phyloP scores from a whole-genome alignment of 1,140 invertebrate species.

The Bombus vancouverensis region DNA sequence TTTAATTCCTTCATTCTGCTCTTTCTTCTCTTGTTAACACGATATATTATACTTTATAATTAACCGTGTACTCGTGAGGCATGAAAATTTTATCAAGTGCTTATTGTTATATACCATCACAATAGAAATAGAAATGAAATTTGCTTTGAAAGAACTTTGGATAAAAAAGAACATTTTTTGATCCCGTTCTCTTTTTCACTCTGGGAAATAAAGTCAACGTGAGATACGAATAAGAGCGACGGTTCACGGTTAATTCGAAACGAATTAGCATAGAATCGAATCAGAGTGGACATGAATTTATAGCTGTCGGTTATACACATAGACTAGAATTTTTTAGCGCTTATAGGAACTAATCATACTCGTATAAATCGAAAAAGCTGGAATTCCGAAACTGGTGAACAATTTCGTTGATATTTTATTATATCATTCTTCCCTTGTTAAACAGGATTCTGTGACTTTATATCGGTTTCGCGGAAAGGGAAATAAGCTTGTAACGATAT shows the following conservation, averaged over 20 bases:
- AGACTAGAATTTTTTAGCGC: neutral
- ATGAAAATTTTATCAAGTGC: neutral
- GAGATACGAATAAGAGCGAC: neutral
- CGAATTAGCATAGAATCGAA: constrained; percentile 13
- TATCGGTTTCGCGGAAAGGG: neutral
- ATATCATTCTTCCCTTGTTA: neutral
- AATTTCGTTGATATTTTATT: neutral
- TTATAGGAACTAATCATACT: neutral
- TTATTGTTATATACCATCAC: neutral
- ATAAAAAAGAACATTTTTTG: neutral
- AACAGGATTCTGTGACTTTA: neutral
- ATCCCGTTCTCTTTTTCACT: neutral
- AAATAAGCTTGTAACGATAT: neutral
- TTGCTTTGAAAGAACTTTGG: neutral
- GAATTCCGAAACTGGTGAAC: neutral
- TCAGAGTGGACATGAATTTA: constrained; percentile 4
- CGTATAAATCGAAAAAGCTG: constrained; percentile 1
- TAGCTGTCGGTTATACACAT: neutral
- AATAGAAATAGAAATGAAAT: neutral
- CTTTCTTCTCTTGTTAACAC: neutral
- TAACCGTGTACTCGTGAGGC: neutral
- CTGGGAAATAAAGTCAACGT: no score
- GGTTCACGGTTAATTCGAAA: neutral
- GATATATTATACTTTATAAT: neutral
- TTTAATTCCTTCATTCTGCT: neutral